These are phyloP conservation scores for Drosophila pandora DNA, from an alignment of 1,140 invertebrate species.

Conservation along the genomic window DNA sequence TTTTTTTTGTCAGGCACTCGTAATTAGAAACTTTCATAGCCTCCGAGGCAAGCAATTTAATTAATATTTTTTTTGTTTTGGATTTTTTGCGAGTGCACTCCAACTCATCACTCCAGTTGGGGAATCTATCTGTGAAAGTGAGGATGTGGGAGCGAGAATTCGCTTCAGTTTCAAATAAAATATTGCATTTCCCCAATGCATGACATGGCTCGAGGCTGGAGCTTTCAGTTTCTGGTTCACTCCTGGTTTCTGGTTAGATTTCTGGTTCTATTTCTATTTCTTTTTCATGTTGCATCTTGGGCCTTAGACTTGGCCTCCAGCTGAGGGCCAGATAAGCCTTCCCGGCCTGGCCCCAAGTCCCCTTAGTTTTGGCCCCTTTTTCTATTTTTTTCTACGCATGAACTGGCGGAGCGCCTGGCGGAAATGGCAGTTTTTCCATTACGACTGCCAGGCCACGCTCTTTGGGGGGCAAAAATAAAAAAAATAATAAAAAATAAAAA, in stretches of 20 bases:
- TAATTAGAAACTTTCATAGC: background rate
- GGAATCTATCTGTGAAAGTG: conserved; percentile 31
- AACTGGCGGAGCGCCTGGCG: conserved; percentile 48
- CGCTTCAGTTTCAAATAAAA: conserved; percentile 74
- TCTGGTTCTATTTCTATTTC: conserved; percentile 1
- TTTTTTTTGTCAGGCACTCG: too few species aligned
- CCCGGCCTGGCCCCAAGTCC: conserved; percentile 8
- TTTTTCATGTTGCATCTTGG: conserved; percentile 3
- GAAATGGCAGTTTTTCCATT: conserved; percentile 80
- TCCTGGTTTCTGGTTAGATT: conserved; percentile 3
- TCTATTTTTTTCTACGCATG: conserved; percentile 42
- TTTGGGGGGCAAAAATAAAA: conserved; percentile 7
- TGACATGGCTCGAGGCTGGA: conserved; percentile 26
- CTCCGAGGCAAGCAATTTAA: background rate
- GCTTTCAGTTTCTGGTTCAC: conserved; percentile 1
- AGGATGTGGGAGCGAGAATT: conserved; percentile 35
- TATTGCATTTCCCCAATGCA: conserved; percentile 75
- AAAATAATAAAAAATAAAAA: background rate
- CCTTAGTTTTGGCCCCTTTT: conserved; percentile 1
- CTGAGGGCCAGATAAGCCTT: conserved; percentile 44
- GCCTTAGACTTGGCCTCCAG: conserved; percentile 34
- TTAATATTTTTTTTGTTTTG: background rate
- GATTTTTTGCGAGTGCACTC: conserved; percentile 20
- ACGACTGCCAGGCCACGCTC: conserved; percentile 48
- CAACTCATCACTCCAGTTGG: conserved; percentile 37